These are phyloP conservation scores for Echinops telfairi DNA, from an alignment of 2,113 vertebrate genomes.

Conservation along the genomic window DNA sequence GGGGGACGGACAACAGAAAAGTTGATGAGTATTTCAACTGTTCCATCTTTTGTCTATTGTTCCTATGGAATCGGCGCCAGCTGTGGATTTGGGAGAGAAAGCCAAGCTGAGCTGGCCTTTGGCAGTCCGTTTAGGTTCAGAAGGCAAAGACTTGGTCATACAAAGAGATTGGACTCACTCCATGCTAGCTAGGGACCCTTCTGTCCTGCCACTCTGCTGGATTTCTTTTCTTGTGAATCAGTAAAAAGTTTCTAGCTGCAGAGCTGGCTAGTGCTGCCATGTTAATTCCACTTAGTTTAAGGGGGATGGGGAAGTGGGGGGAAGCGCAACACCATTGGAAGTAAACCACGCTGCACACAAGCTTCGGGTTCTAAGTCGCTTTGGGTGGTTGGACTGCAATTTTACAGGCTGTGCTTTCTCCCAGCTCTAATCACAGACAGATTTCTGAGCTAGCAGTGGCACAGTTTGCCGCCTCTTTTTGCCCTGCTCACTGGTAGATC, in stretches of 20 bases:
- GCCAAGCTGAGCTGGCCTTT: not conserved
- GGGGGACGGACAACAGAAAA: too few species aligned
- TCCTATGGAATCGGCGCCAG: not conserved
- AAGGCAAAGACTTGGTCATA: conserved; percentile 23
- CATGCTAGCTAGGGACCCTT: not conserved
- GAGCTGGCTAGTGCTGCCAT: not conserved
- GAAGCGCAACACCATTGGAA: not conserved
- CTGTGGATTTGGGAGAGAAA: not conserved
- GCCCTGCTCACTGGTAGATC: not conserved
- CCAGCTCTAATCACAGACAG: not conserved
- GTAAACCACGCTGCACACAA: conserved; percentile 16
- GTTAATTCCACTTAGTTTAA: conserved; percentile 45
- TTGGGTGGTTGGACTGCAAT: conserved; percentile 9
- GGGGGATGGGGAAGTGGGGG: not conserved
- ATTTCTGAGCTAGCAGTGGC: conserved; percentile 15
- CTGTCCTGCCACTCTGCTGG: not conserved
- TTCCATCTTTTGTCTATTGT: not conserved
- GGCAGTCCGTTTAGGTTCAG: not conserved
- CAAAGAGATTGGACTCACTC: not conserved
- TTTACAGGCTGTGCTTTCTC: conserved; percentile 29
- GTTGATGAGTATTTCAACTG: not conserved
- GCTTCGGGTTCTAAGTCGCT: conserved; percentile 14
- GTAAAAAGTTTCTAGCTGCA: conserved; percentile 30
- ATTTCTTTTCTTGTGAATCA: conserved; percentile 38
- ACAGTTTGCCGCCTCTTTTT: not conserved